Evolutionary conservation across 2,113 vertebrate genomes (phyloP).

Genomic region (Uria aalge): DNA sequence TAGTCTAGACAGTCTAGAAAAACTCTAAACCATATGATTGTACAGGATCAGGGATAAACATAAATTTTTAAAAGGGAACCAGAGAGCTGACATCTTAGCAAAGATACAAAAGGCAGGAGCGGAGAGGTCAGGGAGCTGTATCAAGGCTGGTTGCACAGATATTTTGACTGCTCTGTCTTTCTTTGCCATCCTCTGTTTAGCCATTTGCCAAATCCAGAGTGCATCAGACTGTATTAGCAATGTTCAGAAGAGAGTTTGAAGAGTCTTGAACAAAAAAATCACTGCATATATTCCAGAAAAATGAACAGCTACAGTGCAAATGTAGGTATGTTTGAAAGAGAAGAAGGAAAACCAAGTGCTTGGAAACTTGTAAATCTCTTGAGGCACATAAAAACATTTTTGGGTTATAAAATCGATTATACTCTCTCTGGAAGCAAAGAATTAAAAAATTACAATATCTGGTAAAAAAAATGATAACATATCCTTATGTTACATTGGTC

Average conservation of each 20-base stretch:
- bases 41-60: neutral
- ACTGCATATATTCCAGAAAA: neutral
- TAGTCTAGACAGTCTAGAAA: neutral
- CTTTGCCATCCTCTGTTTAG: neutral
- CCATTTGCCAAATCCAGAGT: neutral
- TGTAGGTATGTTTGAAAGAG: neutral
- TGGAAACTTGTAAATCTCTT: neutral
- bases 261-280: neutral
- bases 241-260: neutral
- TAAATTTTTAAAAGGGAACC: neutral
- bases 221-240: neutral
- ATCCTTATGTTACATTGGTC: neutral
- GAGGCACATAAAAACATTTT: neutral
- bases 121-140: neutral
- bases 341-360: neutral
- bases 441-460: neutral
- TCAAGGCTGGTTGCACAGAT: neutral
- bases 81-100: neutral
- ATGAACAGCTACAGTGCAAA: neutral
- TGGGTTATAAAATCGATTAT: neutral
- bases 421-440: neutral
- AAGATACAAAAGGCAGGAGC: neutral
- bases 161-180: neutral
- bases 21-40: neutral
- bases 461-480: neutral